These are phyloP conservation scores for Anoplopoma fimbria DNA, from an alignment of 2,113 vertebrate genomes.

Conservation along the genomic window DNA sequence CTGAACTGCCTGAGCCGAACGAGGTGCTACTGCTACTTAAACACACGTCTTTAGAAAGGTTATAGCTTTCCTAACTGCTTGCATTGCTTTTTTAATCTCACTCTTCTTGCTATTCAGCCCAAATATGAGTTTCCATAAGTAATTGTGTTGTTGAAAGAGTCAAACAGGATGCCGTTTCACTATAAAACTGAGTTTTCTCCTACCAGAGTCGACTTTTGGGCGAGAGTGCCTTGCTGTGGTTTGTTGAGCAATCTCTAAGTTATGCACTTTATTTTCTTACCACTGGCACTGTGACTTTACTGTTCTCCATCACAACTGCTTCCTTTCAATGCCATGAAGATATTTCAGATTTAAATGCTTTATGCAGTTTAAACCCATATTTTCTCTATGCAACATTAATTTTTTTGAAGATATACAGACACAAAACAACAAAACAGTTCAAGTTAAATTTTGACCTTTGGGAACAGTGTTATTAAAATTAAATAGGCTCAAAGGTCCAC, in stretches of 20 bases:
- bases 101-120: conserved; percentile 34
- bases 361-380: conserved; percentile 9
- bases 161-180: conserved; percentile 82
- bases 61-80: conserved; percentile 39
- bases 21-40: conserved; percentile 11
- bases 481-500: neutral
- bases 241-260: conserved; percentile 90
- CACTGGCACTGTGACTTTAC: conserved; percentile 74
- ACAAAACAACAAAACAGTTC: neutral
- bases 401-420: neutral
- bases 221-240: conserved; percentile 90
- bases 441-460: neutral
- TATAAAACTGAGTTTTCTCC: conserved; percentile 89
- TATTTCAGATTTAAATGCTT: conserved; percentile 43
- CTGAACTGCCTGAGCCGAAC: conserved; percentile 41
- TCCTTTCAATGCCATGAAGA: conserved; percentile 47
- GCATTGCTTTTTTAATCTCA: conserved; percentile 43
- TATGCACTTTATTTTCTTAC: conserved; percentile 87
- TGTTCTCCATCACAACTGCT: conserved; percentile 75
- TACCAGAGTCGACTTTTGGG: conserved; percentile 89
- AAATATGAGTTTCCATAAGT: conserved; percentile 73
- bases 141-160: conserved; percentile 67
- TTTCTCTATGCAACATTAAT: neutral
- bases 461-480: neutral
- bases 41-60: conserved; percentile 12